Evolutionary conservation across 2,797 vertebrate genomes (phyloP), one percentile per base, ranked within the genome.

Genomic region (Enteromius paludinosus): DNA sequence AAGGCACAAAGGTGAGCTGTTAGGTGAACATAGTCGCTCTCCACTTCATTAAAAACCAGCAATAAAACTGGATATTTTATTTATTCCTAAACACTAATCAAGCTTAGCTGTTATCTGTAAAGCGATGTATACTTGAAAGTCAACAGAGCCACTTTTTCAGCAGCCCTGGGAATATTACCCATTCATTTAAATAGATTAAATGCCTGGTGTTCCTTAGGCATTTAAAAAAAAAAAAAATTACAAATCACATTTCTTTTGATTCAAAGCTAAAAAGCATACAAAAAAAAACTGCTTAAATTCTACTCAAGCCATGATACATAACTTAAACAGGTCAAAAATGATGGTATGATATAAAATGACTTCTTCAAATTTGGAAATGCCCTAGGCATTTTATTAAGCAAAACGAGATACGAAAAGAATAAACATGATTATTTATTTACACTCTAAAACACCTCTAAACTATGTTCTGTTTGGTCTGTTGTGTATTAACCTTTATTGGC

Each of bases 211-310:
- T 66, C 17, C 18, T 18, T 33, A 20, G 33, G 17, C 62, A 35
- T 62, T 25, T 23, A 41, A 41, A 41, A 41, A 35, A 17, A 47
- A 45, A 20, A 54, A 54, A n/a, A n/a, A n/a, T n/a, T n/a, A n/a
- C n/a, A n/a, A n/a, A 66, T 66, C 30, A 38, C 64, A 66, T 41
- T 41, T 41, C 33, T 11, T 68, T 68, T 68, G 35, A 68, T 68
- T 41, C 65, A 23, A 41, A 68, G 2, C 35, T 23, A 17, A 30
- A 28, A 12, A 33, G 61, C 14, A 3, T 62, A 15, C 5, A 14
- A 62, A 30, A 17, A 2, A 61, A 28, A 14, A 2, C 61, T 62
- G 25, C 15, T 64, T 17, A 33, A 28, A 30, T 64, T 62, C 61
- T 62, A 18, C 14, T 28, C 5, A 64, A 56, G n/a, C n/a, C 54